Conservation (phyloP, 2,888 invertebrate genomes). For the Tipula lateralis region DNA sequence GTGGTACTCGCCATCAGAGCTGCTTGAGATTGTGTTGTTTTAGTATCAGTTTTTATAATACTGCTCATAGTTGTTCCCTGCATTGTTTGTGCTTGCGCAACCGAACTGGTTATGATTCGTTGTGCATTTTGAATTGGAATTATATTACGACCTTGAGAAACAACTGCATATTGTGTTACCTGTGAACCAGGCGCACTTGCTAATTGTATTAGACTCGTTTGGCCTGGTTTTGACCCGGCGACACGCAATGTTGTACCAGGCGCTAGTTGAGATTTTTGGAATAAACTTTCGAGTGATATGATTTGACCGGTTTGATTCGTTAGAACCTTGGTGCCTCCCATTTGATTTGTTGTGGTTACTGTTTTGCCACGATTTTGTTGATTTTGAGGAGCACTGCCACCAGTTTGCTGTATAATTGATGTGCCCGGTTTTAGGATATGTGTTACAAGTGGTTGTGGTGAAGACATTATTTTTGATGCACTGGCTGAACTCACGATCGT, state of each 20-base stretch:
- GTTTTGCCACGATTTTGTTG: constrained; percentile 29
- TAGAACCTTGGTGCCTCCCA: constrained; percentile 58
- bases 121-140: constrained; percentile 42
- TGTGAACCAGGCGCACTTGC: constrained; percentile 47
- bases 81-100: constrained; percentile 30
- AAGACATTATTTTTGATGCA: constrained; percentile 26
- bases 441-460: constrained; percentile 37
- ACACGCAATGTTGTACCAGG: constrained; percentile 50
- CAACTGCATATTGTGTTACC: constrained; percentile 51
- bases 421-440: constrained; percentile 38
- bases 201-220: constrained; percentile 53
- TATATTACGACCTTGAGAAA: constrained; percentile 51
- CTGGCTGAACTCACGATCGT: neutral
- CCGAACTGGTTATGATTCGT: constrained; percentile 41
- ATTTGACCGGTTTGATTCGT: constrained; percentile 58
- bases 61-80: constrained; percentile 38
- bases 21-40: neutral
- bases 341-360: constrained; percentile 35
- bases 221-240: constrained; percentile 49
- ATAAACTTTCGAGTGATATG: constrained; percentile 45
- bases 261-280: constrained; percentile 41
- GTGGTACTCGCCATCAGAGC: neutral
- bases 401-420: constrained; percentile 30
- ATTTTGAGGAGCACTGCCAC: neutral
- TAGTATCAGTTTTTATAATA: constrained; percentile 32